Conservation (phyloP, 1,140 invertebrate genomes). For the Pinna nobilis region DNA sequence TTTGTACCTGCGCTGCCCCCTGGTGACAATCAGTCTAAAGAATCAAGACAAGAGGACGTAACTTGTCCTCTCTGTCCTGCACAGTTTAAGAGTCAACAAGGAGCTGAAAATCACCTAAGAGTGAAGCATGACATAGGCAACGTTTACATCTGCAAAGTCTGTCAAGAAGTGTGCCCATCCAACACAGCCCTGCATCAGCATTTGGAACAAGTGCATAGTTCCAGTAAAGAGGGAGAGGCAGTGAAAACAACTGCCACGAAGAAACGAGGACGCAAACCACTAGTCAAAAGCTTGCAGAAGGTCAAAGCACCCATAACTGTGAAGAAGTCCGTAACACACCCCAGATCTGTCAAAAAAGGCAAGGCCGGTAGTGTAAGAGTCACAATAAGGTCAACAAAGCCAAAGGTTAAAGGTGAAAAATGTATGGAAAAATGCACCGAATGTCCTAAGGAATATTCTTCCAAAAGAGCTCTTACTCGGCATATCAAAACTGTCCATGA, state of each 20-base stretch:
- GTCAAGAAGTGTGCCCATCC: constrained; percentile 50
- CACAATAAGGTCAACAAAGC: not conserved
- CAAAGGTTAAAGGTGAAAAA: constrained; percentile 22
- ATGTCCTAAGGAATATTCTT: constrained; percentile 93
- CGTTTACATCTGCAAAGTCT: constrained; percentile 46
- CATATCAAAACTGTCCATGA: constrained; percentile 89
- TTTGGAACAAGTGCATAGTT: constrained; percentile 23
- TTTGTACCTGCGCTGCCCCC: constrained; percentile 15
- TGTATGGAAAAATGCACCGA: constrained; percentile 80
- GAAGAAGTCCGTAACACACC: not conserved
- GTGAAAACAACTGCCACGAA: not conserved
- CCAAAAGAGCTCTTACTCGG: constrained; percentile 92
- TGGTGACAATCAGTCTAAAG: not conserved
- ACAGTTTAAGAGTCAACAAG: constrained; percentile 35
- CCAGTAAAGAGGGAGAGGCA: constrained; percentile 2
- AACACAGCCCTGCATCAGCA: constrained; percentile 47
- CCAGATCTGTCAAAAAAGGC: constrained; percentile 3
- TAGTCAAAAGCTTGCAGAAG: constrained; percentile 20
- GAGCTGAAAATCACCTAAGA: constrained; percentile 47
- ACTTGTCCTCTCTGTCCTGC: constrained; percentile 45
- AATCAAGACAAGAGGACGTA: constrained; percentile 22
- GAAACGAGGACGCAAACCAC: constrained; percentile 18
- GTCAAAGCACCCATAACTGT: not conserved
- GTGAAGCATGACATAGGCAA: constrained; percentile 54
- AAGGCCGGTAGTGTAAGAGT: constrained; percentile 7